Percentiles rank a stretch among this genome's conserved stretches.
These are phyloP conservation scores for Accipiter cooperii DNA, from an alignment of 2,113 vertebrate species.

Conservation along the genomic window DNA sequence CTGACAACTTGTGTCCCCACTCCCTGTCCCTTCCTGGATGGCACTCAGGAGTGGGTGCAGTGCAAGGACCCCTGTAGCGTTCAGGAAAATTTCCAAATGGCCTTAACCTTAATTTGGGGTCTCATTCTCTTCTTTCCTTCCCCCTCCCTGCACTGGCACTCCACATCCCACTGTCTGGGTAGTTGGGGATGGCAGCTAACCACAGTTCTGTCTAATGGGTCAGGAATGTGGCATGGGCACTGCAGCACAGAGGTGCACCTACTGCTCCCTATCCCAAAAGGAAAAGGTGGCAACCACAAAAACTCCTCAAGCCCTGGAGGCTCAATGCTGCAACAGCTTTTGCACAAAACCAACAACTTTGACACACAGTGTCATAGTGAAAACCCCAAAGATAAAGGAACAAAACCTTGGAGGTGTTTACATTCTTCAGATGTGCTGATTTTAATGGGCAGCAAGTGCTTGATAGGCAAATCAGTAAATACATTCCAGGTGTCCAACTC, in stretches of 20 bases:
- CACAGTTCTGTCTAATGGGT: neutral
- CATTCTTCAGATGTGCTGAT: neutral
- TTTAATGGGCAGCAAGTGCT: neutral
- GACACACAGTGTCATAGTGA: neutral
- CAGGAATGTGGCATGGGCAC: neutral
- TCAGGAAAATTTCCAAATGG: neutral
- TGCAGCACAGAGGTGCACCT: neutral
- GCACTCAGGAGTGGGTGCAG: neutral
- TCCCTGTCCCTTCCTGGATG: neutral
- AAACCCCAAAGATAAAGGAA: neutral
- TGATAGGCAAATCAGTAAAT: neutral
- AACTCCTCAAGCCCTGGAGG: neutral
- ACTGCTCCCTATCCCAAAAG: neutral
- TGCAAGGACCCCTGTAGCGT: neutral
- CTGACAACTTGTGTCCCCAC: neutral
- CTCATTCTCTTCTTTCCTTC: neutral
- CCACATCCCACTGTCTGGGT: neutral
- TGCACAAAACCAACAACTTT: neutral
- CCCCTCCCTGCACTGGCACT: accelerated
- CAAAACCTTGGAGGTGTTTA: neutral
- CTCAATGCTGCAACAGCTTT: neutral
- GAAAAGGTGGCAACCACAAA: neutral
- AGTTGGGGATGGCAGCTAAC: neutral
- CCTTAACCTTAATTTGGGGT: neutral
- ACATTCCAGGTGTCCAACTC: neutral